Base-by-base conservation (phyloP, 2,888 invertebrate genomes). In the Hirtodrosophila confusa region DNA sequence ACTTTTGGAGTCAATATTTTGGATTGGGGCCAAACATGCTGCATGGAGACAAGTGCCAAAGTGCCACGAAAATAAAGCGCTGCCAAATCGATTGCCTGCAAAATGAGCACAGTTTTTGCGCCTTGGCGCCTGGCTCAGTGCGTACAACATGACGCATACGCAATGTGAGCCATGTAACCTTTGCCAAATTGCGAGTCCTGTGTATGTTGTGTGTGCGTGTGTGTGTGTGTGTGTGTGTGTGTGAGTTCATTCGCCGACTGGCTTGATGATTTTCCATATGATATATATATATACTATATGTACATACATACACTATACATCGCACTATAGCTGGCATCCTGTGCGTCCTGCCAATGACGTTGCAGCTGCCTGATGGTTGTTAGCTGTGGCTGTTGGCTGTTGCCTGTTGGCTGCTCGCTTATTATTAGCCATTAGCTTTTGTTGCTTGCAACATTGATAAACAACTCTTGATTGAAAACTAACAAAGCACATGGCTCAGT, bases 391-490 rank as follows among this genome's bases (percentile, higher is more conserved):
- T 17, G 17, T 17, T 2, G 17, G 17, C 17, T 17, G 17, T 17
- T 17, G 17, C 31, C 27, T 24, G 41, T 29, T 17, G 54, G 17
- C 49, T 39, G 47, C 53, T 48, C 44, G 47, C 58, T 75, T 69
- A 75, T 69, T 82, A 82, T 83, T 80, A 84, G 76, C 66, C 62
- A 74, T 87, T 85, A 76, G 69, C 70, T 76, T 75, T 71, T 71
- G 78, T 66, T 84, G 68, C 62, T 51, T 74, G 70, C 68, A 64
- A 69, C 66, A 78, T 80, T 83, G 78, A 76, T 80, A 69, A 80
- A 71, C 74, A 86, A 75, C 70, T 72, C 75, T 69, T 86, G 86
- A 86, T 88, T 86, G 85, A 86, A 82, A 86, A 88, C 87, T 72
- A 88, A 84, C 87, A 86, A 77, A 79, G 69, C 72, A 39, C 70